Conservation (phyloP, 1,140 invertebrate genomes). For the Belonocnema kinseyi region DNA sequence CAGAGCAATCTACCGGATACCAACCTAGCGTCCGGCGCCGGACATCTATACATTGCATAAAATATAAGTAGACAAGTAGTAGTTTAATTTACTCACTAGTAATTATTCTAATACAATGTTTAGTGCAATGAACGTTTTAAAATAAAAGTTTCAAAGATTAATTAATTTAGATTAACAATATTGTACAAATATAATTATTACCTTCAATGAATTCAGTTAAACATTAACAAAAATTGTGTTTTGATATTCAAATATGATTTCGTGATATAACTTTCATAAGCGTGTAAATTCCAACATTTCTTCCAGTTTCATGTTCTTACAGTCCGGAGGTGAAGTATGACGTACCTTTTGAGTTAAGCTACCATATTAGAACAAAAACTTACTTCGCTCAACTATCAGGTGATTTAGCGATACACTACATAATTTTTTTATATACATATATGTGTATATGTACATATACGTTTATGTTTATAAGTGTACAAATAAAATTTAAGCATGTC, state of each 20-base stretch:
- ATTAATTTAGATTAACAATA: too few species aligned
- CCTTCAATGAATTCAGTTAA: too few species aligned
- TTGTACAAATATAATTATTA: too few species aligned
- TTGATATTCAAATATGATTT: not conserved
- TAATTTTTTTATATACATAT: conserved; percentile 47
- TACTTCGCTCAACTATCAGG: not conserved
- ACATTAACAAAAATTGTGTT: too few species aligned
- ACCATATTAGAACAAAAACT: not conserved
- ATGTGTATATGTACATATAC: conserved; percentile 33
- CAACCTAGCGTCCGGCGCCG: too few species aligned
- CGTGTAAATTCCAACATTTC: not conserved
- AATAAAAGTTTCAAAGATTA: too few species aligned
- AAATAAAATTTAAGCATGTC: conserved; percentile 63
- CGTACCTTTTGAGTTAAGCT: not conserved
- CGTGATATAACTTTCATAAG: conserved; percentile 14
- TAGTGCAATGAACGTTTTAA: too few species aligned
- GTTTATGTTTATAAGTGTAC: conserved; percentile 48
- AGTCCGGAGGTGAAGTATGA: not conserved
- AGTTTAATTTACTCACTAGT: too few species aligned
- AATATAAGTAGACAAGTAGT: too few species aligned
- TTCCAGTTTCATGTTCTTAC: not conserved
- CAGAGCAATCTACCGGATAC: too few species aligned
- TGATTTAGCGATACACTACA: conserved; percentile 39
- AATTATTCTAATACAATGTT: too few species aligned
- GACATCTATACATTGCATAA: too few species aligned